A percentile compares a stretch with the other conserved stretches of the same genome.
These are phyloP conservation scores for Distichodus sexfasciatus DNA, from an alignment of 2,797 vertebrate species.

Conservation along the genomic window DNA sequence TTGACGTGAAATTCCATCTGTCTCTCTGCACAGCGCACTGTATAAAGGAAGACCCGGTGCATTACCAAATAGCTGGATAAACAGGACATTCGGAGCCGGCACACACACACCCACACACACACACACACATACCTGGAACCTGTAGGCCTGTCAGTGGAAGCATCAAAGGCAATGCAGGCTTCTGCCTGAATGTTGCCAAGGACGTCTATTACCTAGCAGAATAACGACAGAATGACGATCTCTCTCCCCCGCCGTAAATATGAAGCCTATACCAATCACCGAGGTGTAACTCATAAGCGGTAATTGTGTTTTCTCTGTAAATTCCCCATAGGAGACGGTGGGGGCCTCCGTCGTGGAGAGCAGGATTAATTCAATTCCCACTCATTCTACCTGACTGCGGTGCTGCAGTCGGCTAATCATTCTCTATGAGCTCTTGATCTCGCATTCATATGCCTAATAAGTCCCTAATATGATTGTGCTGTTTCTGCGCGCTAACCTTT, in stretches of 20 bases:
- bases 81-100: constrained; percentile 1
- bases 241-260: constrained; percentile 26
- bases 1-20: constrained; percentile 22
- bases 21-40: neutral
- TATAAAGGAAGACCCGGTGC: too few relatives aligned
- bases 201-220: neutral
- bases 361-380: constrained; percentile 75
- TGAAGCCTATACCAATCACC: constrained; percentile 60
- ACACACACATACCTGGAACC: neutral
- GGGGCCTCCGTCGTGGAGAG: constrained; percentile 61
- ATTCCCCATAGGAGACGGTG: constrained; percentile 69
- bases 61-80: constrained; percentile 7
- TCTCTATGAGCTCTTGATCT: constrained; percentile 72
- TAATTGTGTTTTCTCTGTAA: constrained; percentile 78
- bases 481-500: constrained; percentile 71
- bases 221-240: neutral
- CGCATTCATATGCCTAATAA: constrained; percentile 72
- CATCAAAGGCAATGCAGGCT: neutral
- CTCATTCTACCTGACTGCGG: constrained; percentile 71
- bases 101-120: too few relatives aligned
- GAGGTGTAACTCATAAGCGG: constrained; percentile 69
- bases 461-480: constrained; percentile 72
- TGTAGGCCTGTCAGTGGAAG: neutral
- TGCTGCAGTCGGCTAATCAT: constrained; percentile 77
- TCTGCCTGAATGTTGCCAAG: neutral